phyloP scores from a whole-genome alignment of 2,113 vertebrate genomes.

The Pachypanchax playfairii region DNA sequence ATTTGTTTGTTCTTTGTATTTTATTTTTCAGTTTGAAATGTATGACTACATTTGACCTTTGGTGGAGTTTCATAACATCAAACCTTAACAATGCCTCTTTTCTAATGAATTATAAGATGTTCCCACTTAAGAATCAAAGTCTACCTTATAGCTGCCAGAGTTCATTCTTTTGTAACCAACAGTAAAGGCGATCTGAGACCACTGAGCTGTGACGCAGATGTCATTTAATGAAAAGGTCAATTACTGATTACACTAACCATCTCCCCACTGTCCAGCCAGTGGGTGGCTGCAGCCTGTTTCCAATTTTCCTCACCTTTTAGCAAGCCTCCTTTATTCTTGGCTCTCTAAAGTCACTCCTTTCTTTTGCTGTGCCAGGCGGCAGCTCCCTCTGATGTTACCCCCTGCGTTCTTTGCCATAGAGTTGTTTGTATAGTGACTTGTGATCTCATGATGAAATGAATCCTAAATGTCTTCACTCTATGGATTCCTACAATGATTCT shows the following conservation, averaged over 20 bases:
- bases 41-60: constrained; percentile 12
- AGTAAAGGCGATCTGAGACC: not conserved
- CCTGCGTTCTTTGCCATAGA: constrained; percentile 31
- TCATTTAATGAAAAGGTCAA: constrained; percentile 61
- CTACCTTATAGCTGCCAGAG: not conserved
- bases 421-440: constrained; percentile 45
- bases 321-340: constrained; percentile 22
- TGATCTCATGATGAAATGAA: constrained; percentile 67
- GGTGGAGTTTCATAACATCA: not conserved
- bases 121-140: not conserved
- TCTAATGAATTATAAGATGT: not conserved
- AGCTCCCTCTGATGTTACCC: constrained; percentile 51
- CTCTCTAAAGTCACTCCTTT: constrained; percentile 31
- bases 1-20: no score
- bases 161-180: constrained; percentile 10
- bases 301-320: constrained; percentile 21
- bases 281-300: constrained; percentile 18
- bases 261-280: constrained; percentile 20
- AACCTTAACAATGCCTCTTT: not conserved
- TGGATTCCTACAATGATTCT: constrained; percentile 26
- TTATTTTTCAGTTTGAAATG: no score
- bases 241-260: constrained; percentile 43
- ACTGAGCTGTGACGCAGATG: constrained; percentile 18
- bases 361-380: constrained; percentile 1
- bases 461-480: constrained; percentile 60